A percentile compares a stretch with the other conserved stretches of the same genome.
These are phyloP conservation scores for Melanotaenia trifasciata DNA, from an alignment of 2,797 vertebrate genomes.

Conservation along the genomic window DNA sequence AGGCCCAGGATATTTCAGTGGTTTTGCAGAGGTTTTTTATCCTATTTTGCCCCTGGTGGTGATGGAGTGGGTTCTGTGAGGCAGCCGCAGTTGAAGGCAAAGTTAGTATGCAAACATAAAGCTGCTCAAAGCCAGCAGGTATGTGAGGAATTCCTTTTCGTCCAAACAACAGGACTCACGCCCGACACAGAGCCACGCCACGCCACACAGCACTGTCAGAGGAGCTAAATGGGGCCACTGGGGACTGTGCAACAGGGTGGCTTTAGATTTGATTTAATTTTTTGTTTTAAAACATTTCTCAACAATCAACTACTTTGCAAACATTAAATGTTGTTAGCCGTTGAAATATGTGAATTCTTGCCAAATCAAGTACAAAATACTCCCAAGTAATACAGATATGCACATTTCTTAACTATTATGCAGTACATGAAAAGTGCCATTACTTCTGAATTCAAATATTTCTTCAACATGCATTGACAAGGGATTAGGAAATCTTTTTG, in stretches of 20 bases:
- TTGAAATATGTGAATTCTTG: neutral
- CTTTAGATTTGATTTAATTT: constrained; percentile 21
- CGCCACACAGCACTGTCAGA: constrained; percentile 62
- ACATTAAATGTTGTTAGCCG: neutral
- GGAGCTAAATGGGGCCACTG: constrained; percentile 49
- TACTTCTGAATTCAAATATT: constrained; percentile 10
- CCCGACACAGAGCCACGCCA: constrained; percentile 65
- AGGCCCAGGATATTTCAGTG: constrained; percentile 50
- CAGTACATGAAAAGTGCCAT: neutral
- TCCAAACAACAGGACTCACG: constrained; percentile 79
- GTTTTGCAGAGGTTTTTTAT: constrained; percentile 63
- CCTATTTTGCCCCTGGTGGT: constrained; percentile 62
- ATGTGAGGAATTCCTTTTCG: constrained; percentile 82
- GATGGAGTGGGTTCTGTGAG: constrained; percentile 58
- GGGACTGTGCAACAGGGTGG: constrained; percentile 50
- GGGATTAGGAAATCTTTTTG: constrained; percentile 19
- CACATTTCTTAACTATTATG: constrained; percentile 21
- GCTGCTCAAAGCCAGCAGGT: constrained; percentile 82
- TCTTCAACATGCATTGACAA: constrained; percentile 10
- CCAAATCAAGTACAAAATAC: constrained; percentile 8
- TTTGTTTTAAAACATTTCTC: constrained; percentile 15
- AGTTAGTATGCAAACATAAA: constrained; percentile 75
- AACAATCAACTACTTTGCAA: constrained; percentile 18
- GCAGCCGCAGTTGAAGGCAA: constrained; percentile 67
- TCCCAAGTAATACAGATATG: constrained; percentile 7